Conservation (phyloP, 2,888 invertebrate species). For the Gnatocerus cornutus region DNA sequence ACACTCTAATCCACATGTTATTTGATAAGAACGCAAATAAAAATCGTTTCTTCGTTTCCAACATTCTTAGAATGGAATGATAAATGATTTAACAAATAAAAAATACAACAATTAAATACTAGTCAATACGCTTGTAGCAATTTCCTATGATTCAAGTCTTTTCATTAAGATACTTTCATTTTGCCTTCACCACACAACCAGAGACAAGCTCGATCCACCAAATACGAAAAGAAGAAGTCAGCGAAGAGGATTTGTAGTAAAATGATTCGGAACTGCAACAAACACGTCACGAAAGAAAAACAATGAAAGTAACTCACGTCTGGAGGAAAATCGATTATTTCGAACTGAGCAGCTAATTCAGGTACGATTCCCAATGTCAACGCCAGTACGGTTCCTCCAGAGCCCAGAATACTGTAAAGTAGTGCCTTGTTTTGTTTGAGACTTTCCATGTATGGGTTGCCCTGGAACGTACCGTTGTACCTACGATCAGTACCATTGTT, state of each 20-base stretch:
- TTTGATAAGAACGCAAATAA: conserved; percentile 30
- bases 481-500: not conserved
- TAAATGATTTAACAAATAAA: conserved; percentile 44
- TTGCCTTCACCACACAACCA: conserved; percentile 90
- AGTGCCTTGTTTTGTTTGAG: conserved; percentile 93
- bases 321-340: conserved; percentile 94
- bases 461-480: conserved; percentile 76
- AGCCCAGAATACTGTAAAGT: conserved; percentile 90
- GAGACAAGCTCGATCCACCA: conserved; percentile 88
- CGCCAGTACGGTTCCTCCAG: conserved; percentile 86
- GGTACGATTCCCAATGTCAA: conserved; percentile 90
- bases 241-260: conserved; percentile 87
- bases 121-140: conserved; percentile 28
- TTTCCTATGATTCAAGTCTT: conserved; percentile 22
- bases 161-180: conserved; percentile 62
- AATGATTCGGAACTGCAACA: conserved; percentile 89
- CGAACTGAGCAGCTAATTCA: conserved; percentile 91
- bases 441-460: conserved; percentile 99
- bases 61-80: conserved; percentile 40
- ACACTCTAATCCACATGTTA: conserved; percentile 34
- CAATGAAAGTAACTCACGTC: conserved; percentile 83
- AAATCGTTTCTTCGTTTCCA: conserved; percentile 1
- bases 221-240: conserved; percentile 89
- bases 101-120: conserved; percentile 44
- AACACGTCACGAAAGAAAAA: too few relatives aligned